Evolutionary conservation across 2,888 invertebrate species (phyloP), one percentile per base, ranked within the genome.

Genomic region (Trachelus stipa): DNA sequence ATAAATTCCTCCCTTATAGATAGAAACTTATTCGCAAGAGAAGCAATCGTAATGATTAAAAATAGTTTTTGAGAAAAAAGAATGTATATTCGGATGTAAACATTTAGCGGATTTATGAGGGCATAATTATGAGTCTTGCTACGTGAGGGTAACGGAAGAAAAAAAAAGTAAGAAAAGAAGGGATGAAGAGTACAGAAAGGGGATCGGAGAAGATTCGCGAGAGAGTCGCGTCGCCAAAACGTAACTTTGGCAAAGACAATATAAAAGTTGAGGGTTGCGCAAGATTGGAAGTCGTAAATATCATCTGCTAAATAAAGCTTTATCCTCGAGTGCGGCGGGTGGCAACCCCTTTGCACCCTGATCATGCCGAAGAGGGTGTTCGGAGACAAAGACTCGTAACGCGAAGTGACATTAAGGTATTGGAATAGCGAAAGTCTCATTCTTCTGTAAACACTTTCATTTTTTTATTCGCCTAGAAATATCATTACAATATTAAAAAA

Each of bases 271-370:
- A 82, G 81, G 83, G 88, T 78, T 77, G 82, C 82, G 81, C 79
- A 77, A 87, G 85, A 90, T 90, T 89, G 88, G 85, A 89, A 89
- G 90, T 89, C 90, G 87, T 91, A 90, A 91, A 91, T 91, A 91
- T 91, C 89, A 90, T 90, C 89, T 90, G 90, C 89, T 90, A 90
- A 90, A 90, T 90, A 90, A 90, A 90, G 88, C 90, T 89, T 87
- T 85, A 85, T 87, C 87, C 85, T 87, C 84, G 87, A 88, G 87
- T 86, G 84, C 84, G 85, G 81, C 81, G 78, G 83, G 83, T 83
- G 85, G 83, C 80, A 85, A 89, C 86, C 88, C 84, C 88, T 88
- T 88, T 89, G 88, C 85, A 85, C 80, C 76, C 77, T 77, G 69
- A 69, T 77, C 56, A 56, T 56, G 79, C 68, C 34, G 75, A 75